Evolutionary conservation across 1,140 invertebrate species (phyloP), one percentile per base, ranked within the genome.

Genomic region (Helicoverpa zea): DNA sequence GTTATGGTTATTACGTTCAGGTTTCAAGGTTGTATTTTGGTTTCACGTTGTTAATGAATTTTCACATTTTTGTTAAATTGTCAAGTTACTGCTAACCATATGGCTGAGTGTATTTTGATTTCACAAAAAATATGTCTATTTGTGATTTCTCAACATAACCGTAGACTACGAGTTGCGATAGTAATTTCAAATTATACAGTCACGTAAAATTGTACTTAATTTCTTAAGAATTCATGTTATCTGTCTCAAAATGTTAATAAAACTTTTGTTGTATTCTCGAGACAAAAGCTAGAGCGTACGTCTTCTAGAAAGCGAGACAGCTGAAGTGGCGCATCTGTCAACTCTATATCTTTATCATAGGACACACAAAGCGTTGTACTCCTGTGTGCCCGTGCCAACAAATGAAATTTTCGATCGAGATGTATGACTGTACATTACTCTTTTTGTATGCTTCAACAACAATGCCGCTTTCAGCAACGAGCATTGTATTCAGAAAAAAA

Each of bases 401-500:
- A 92, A 91, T 91, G 87, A 90, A 90, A 89, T 90, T 89, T 87
- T 83, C 86, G 85, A 92, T 90, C 89, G 89, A 91, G 89, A 91
- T 85, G 87, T 88, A 91, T 89, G 86, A 84, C 88, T 86, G 81
- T 91, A 81, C 89, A 92, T 91, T 89, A 87, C 87, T 85, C 87
- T 91, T 89, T 91, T 92, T 91, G 85, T 89, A 88, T 84, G 86
- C 81, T 83, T 81, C 84, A 88, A 87, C 87, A 88, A 87, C 87
- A 88, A 88, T 88, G 86, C 86, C 84, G 81, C 85, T 82, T 88
- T 89, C 82, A 88, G 84, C 81, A 68, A 73, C 79, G 80, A 81
- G 81, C 84, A 75, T 84, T 89, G 88, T 88, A 89, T 81, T 86
- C 82, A 74, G 84, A 87, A 86, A 80, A 80, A 54, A 74, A 29